A percentile compares a stretch with the other conserved stretches of the same genome.
phyloP scores from a whole-genome alignment of 2,113 vertebrate species.

The Erinaceus europaeus region DNA sequence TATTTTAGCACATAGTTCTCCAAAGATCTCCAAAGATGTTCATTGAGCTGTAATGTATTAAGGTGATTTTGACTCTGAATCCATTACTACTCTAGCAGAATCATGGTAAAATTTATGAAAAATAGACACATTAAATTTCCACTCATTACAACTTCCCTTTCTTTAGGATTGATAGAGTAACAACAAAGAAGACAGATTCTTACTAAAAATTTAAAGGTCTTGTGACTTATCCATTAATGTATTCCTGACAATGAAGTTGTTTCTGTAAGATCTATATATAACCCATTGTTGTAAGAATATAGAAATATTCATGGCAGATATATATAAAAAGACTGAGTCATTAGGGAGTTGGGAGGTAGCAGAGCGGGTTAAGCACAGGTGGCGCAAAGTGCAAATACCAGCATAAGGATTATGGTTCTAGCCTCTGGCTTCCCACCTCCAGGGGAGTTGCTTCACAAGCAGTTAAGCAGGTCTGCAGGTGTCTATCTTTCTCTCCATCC shows the following conservation, averaged over 20 bases:
- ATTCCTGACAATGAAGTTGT: background rate
- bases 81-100: background rate
- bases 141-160: background rate
- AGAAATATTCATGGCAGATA: background rate
- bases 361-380: too few relatives aligned
- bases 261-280: conserved; percentile 6
- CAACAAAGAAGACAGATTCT: background rate
- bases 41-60: background rate
- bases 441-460: too few relatives aligned
- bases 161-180: conserved; percentile 5
- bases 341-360: background rate
- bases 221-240: conserved; percentile 19
- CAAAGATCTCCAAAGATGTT: conserved; percentile 16
- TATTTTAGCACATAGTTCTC: background rate
- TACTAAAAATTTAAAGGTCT: background rate
- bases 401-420: too few relatives aligned
- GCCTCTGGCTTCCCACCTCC: too few relatives aligned
- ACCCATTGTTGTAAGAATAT: background rate
- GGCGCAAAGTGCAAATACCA: too few relatives aligned
- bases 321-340: background rate
- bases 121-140: background rate
- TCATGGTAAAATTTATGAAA: background rate
- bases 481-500: too few relatives aligned
- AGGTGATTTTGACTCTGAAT: background rate
- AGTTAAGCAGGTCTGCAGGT: too few relatives aligned